Base-by-base conservation (phyloP, 1,140 invertebrate species). In the Maniola jurtina region DNA sequence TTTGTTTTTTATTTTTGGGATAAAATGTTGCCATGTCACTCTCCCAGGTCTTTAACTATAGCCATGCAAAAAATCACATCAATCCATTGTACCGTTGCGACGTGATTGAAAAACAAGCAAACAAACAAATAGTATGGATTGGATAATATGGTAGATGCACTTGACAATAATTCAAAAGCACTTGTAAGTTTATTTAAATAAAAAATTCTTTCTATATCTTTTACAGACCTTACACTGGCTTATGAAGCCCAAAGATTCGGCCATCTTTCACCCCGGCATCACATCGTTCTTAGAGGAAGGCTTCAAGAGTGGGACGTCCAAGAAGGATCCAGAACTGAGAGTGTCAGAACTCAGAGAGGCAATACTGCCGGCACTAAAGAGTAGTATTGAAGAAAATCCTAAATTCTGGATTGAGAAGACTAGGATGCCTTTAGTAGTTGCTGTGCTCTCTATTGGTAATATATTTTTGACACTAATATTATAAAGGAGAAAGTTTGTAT, bases 261-360 rank as follows among this genome's bases (percentile, higher is more conserved):
- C 90, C 50, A 94, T 94, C 72, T 97, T 97, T 76, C 95, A 97
- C 89, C 96, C 96, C 0, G 83, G 83, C 25, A 92, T 95, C 9
- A 92, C 96, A 0, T 92, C 94, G 15, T 93, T 94, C 70, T 91
- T 99, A 1, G 92, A 95, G 67, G 85, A 93, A 69, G 97, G 97
- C 0, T 93, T 97, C 70, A 86, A 89, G 6, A 95, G 92, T 67
- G 92, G 93, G n/a, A 91, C 88, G 9, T 96, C 95, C 61, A 98
- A 98, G 82, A 99, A 99, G 85, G 94, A 96, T 34, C 86, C 92
- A 6, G 92, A 94, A 7, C 74, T 95, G 11, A 91, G 96, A 52
- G 93, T 94, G 33, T 92, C 94, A 40, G 97, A 99, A 90, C 91
- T 98, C 6, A 81, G 95, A 10, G 93, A 94, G 25, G 92, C 92